Evolutionary conservation across 2,113 vertebrate genomes (phyloP).

Genomic region (Mormoops blainvillei): DNA sequence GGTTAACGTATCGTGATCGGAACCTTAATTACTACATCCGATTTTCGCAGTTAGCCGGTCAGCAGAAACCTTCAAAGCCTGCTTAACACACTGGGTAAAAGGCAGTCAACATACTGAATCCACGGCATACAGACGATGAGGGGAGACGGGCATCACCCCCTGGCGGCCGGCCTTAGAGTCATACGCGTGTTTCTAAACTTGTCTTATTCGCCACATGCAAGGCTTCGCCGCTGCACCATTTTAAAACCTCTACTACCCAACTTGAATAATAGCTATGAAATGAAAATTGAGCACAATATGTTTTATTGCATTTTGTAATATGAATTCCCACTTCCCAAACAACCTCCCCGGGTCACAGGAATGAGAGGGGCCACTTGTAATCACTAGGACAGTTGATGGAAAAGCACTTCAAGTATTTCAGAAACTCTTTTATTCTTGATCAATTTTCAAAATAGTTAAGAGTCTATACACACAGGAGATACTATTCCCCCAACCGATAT

Average conservation of each 20-base stretch:
- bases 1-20: neutral
- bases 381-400: neutral
- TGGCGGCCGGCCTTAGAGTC: too few species aligned
- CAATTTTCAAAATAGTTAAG: neutral
- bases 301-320: neutral
- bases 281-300: neutral
- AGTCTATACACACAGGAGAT: too few species aligned
- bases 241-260: neutral
- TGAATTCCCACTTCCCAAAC: neutral
- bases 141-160: neutral
- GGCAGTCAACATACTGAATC: neutral
- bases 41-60: neutral
- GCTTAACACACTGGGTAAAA: neutral
- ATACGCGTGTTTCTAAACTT: accelerated
- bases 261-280: neutral
- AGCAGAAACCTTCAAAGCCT: neutral
- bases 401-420: neutral
- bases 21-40: neutral
- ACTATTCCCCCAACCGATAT: neutral
- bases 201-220: too few species aligned
- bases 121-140: accelerated
- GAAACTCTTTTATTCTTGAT: neutral
- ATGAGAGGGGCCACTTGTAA: neutral
- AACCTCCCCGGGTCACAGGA: neutral
- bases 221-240: neutral